Evolutionary conservation across 1,140 invertebrate species (phyloP).

Genomic region (Drosophila orena): DNA sequence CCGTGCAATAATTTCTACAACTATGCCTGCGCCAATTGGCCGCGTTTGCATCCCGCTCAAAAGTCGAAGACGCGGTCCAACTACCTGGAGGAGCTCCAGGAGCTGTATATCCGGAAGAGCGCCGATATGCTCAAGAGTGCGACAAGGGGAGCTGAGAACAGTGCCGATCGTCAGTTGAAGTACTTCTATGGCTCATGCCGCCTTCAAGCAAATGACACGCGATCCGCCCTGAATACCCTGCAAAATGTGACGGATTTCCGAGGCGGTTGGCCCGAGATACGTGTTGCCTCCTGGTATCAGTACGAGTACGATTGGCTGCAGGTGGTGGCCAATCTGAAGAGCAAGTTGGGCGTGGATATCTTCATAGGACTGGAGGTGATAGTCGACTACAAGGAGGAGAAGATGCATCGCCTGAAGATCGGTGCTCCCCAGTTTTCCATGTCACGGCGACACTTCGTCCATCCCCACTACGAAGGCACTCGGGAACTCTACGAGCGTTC

Average conservation of each 20-base stretch:
- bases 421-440: constrained; percentile 68
- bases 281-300: constrained; percentile 65
- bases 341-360: constrained; percentile 70
- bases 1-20: constrained; percentile 96
- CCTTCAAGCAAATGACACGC: constrained; percentile 84
- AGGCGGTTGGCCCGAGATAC: constrained; percentile 74
- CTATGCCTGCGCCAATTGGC: constrained; percentile 87
- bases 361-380: constrained; percentile 72
- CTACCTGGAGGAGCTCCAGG: constrained; percentile 90
- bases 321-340: constrained; percentile 62
- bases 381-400: constrained; percentile 69
- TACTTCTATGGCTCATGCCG: constrained; percentile 93
- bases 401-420: constrained; percentile 69
- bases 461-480: constrained; percentile 23
- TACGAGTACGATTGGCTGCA: constrained; percentile 77
- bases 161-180: constrained; percentile 88
- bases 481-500: constrained; percentile 48
- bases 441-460: constrained; percentile 56
- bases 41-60: constrained; percentile 61
- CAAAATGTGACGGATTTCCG: constrained; percentile 63
- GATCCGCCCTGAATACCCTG: constrained; percentile 43
- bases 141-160: constrained; percentile 48
- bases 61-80: constrained; percentile 88
- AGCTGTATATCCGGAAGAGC: constrained; percentile 71
- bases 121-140: constrained; percentile 66